These are phyloP conservation scores for Pteruthius melanotis DNA, from an alignment of 2,113 vertebrate species.

Conservation along the genomic window DNA sequence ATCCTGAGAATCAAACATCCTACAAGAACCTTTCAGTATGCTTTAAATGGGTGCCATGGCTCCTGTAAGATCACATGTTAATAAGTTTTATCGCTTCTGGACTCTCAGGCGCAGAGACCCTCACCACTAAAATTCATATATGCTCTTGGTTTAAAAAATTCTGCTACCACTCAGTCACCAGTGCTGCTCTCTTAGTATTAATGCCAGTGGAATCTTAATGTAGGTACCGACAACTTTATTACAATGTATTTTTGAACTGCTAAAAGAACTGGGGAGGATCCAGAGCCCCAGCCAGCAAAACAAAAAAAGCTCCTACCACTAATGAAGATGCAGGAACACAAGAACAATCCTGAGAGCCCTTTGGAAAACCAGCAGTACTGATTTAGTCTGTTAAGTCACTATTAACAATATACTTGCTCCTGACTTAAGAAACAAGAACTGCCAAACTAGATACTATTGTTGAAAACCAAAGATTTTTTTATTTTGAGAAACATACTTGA, in stretches of 20 bases:
- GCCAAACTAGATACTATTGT: not conserved
- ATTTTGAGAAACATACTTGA: not conserved
- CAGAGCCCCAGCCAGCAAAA: not conserved
- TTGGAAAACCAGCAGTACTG: not conserved
- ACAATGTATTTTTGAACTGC: not conserved
- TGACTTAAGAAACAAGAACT: not conserved
- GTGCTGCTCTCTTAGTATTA: not conserved
- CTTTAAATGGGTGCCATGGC: not conserved
- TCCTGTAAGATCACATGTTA: not conserved
- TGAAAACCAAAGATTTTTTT: not conserved
- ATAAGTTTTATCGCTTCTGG: not conserved
- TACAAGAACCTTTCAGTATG: not conserved
- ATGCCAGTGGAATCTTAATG: not conserved
- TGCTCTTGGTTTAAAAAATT: not conserved
- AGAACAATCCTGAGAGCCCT: not conserved
- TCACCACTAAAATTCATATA: not conserved
- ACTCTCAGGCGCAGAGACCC: not conserved
- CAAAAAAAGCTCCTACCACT: not conserved
- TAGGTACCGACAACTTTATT: not conserved
- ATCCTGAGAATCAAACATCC: not conserved
- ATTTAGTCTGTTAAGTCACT: not conserved
- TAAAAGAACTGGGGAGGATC: not conserved
- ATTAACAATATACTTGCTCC: not conserved
- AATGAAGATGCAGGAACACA: not conserved
- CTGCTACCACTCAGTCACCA: not conserved